Evolutionary conservation across 2,797 vertebrate genomes (phyloP), one percentile per base, ranked within the genome.

Genomic region (Pseudomugil tenellus): DNA sequence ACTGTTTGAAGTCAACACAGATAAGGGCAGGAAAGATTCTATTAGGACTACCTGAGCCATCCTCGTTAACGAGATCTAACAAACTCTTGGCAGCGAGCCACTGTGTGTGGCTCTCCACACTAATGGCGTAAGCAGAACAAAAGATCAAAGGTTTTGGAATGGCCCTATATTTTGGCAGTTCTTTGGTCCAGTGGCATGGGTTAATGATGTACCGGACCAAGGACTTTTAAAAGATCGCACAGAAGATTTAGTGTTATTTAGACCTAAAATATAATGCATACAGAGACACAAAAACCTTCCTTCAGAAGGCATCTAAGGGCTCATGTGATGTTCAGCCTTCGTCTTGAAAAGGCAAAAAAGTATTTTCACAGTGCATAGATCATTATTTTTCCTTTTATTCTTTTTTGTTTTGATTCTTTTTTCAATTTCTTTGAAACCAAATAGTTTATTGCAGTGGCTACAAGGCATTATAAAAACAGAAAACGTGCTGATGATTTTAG

Each of bases 1-100:
- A 39, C 76, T 73, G 87, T 92, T 89, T 92, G 89, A 91, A 89
- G 88, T 88, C 79, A 79, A 80, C 79, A 81, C 72, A 87, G 89
- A 89, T 90, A 83, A 89, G 85, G 80, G 69, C 74, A 82, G 76
- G 81, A 81, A 89, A 76, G 57, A 86, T 84, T 84, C 73, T 89
- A 85, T 89, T 83, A 84, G 79, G 81, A 72, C 79, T 84, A 89
- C 85, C 89, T 89, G 81, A 81, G 80, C 82, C 81, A 69, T 77
- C 83, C 87, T 91, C 73, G 74, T 92, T 92, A 91, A 80, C 70
- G 26, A 31, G 65, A 87, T 89, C 86, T 82, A 90, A 90, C 86
- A 84, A 80, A 81, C 57, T 46, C 68, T 55, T 81, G 80, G 80
- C 80, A 76, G 62, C 14, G 28, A 65, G 82, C 83, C 76, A 56